These are phyloP conservation scores for Lochmaea capreae DNA, from an alignment of 2,888 invertebrate genomes.

Conservation along the genomic window DNA sequence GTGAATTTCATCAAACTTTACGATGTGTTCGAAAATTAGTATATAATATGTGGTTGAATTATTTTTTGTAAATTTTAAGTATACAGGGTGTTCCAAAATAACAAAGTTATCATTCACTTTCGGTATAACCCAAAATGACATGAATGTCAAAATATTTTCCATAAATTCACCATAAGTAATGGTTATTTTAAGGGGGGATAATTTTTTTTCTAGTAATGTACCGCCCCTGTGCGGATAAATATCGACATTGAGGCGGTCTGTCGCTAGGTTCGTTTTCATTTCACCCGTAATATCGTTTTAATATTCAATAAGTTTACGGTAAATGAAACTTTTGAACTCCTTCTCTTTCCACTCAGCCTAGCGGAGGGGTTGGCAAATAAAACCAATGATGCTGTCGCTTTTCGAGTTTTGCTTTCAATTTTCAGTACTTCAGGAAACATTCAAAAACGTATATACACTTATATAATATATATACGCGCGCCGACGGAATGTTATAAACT, in stretches of 20 bases:
- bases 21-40: too few species aligned
- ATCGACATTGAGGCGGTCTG: conserved; percentile 3
- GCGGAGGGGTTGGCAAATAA: conserved; percentile 28
- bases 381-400: conserved; percentile 18
- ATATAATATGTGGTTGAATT: too few species aligned
- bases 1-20: too few species aligned
- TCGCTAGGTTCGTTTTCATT: conserved; percentile 20
- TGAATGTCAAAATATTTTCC: too few species aligned
- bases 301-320: conserved; percentile 36
- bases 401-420: conserved; percentile 26
- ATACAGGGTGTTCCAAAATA: too few species aligned
- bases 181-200: not conserved
- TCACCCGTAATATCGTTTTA: conserved; percentile 29
- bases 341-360: not conserved
- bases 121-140: too few species aligned
- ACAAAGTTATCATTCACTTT: too few species aligned
- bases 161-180: too few species aligned
- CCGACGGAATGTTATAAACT: conserved; percentile 20
- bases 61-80: too few species aligned
- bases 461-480: not conserved
- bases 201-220: not conserved
- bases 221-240: not conserved
- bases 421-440: conserved; percentile 27
- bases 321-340: conserved; percentile 34
- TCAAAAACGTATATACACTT: conserved; percentile 21